Base-by-base conservation (phyloP, 2,888 invertebrate genomes). In the Drosophila putrida region DNA sequence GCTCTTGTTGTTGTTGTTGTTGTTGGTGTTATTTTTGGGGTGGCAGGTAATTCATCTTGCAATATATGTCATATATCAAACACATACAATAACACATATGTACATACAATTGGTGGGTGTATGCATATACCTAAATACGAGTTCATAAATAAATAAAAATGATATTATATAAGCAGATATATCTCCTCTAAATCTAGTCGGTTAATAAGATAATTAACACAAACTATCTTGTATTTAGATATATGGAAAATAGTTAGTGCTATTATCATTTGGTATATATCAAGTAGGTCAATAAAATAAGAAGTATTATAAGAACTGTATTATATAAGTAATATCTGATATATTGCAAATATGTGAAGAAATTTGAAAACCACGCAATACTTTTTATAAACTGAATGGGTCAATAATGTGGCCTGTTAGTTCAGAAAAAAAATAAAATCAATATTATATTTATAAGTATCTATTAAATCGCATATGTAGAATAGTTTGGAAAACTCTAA, bases 31-130 rank as follows among this genome's bases (percentile, higher is more conserved):
- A 77, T 78, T 77, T 83, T 87, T 69, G 87, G 87, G 87, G 82
- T 82, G 81, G 72, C 75, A 70, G 66, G 84, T 72, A 75, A 82
- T 82, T 71, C 80, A 75, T 85, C 82, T 82, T 63, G 61, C 60
- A 51, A 75, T 77, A 78, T 78, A 75, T 68, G 75, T 68, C 75
- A 67, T 77, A 78, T 55, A 78, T 77, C 57, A 78, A 46, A 43
- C 49, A 57, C 35, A 20, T 35, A 41, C 46, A 25, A 15, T 1
- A 9, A 4, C 28, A 44, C 5, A 31, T 28, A 28, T 28, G 5
- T 28, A 28, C 5, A 28, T 28, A n/a, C n/a, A n/a, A n/a, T n/a
- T n/a, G n/a, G 20, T 20, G 20, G 20, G 20, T 20, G 11, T 6
- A 11, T 43, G 27, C n/a, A 25, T 1, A 25, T 4, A 39, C 38